These are phyloP conservation scores for Orchesellides sinensis DNA, from an alignment of 2,888 invertebrate genomes.

Conservation along the genomic window DNA sequence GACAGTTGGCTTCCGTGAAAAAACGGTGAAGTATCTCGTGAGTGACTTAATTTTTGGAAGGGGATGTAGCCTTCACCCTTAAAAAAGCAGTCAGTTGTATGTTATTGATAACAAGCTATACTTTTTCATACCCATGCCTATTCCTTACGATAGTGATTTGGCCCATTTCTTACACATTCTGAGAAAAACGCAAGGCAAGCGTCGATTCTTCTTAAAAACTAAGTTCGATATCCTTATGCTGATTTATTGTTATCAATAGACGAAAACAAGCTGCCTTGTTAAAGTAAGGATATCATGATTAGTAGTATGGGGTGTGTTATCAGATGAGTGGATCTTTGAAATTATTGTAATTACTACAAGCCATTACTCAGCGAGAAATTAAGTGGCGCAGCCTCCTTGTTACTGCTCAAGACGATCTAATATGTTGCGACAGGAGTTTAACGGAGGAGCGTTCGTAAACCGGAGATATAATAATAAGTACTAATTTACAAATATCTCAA, in stretches of 20 bases:
- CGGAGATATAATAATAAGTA: too few relatives aligned
- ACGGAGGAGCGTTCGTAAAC: too few relatives aligned
- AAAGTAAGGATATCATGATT: constrained; percentile 63
- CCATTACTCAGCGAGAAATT: constrained; percentile 55
- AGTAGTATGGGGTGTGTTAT: constrained; percentile 43
- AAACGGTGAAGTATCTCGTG: background rate
- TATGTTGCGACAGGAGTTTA: too few relatives aligned
- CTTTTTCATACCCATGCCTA: too few relatives aligned
- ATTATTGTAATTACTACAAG: constrained; percentile 66
- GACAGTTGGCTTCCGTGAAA: constrained; percentile 56
- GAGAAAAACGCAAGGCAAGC: background rate
- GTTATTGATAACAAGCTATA: too few relatives aligned
- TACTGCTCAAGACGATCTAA: constrained; percentile 22
- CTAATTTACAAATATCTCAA: too few relatives aligned
- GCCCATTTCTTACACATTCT: constrained; percentile 17
- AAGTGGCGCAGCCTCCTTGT: constrained; percentile 49
- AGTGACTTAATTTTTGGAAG: background rate
- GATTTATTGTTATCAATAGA: constrained; percentile 19
- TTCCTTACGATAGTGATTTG: too few relatives aligned
- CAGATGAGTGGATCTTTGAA: constrained; percentile 45
- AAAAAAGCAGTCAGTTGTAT: background rate
- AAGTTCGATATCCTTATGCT: too few relatives aligned
- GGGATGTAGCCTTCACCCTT: background rate
- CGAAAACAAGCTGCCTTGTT: constrained; percentile 55
- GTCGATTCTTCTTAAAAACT: too few relatives aligned